phyloP scores from a whole-genome alignment of 1,140 invertebrate species.

The Dendroctonus valens region DNA sequence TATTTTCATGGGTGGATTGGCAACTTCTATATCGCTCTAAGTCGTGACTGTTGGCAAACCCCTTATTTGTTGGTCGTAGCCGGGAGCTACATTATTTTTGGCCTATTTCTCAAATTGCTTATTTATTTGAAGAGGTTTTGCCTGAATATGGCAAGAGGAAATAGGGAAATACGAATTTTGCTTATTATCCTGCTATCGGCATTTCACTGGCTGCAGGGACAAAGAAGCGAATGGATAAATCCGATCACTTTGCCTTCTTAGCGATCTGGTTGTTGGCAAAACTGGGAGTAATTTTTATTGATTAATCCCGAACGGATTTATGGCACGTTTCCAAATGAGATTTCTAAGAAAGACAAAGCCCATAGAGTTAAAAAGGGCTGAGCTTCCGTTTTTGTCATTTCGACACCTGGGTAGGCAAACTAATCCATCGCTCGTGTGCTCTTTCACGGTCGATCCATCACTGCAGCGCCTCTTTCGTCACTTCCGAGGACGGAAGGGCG shows the following conservation, averaged over 20 bases:
- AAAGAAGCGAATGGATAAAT: background rate
- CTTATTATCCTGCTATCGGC: conserved; percentile 16
- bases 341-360: background rate
- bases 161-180: conserved; percentile 15
- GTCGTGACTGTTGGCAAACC: conserved; percentile 31
- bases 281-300: background rate
- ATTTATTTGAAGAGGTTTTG: conserved; percentile 10
- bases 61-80: conserved; percentile 21
- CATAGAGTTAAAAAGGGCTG: background rate
- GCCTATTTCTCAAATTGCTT: conserved; percentile 23
- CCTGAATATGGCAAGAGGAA: conserved; percentile 26
- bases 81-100: conserved; percentile 25
- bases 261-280: too few relatives aligned
- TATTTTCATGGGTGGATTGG: conserved; percentile 33
- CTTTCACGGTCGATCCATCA: conserved; percentile 9
- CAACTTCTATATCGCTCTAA: conserved; percentile 29
- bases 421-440: conserved; percentile 4
- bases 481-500: conserved; percentile 5
- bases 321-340: too few relatives aligned
- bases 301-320: too few relatives aligned
- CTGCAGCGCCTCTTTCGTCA: conserved; percentile 4
- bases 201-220: background rate
- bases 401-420: conserved; percentile 4
- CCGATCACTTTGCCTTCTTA: background rate
- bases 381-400: background rate